Evolutionary conservation across 2,113 vertebrate species (phyloP), one percentile per base, ranked within the genome.

Genomic region (Platysteira castanea): DNA sequence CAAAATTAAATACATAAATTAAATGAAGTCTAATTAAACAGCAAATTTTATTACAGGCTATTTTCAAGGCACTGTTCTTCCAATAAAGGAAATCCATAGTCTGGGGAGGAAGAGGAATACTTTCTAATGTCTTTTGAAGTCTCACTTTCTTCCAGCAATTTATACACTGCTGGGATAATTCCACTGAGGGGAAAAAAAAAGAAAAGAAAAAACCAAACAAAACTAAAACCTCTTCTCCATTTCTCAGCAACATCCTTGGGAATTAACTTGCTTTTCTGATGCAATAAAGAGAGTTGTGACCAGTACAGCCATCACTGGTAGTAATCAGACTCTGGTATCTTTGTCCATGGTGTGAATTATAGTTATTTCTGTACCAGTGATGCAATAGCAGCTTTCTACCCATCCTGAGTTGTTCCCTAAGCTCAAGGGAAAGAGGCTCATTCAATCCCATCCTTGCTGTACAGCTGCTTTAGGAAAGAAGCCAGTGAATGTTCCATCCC

Each of bases 381-480:
- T 90, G 93, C 80, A 93, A 95, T 10, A 93, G 84, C 73, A 81
- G n/a, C 81, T 92, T 87, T 92, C 89, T 91, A 78, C 86, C 64
- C 93, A 88, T 88, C 93, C 19, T 78, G 82, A 95, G 71, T 18
- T 57, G 70, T 47, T 87, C 78, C 82, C 71, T 92, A 95, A 94
- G 13, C 96, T 93, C 87, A 73, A 90, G 84, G 85, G 91, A 95
- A 86, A 74, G 68, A 67, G 31, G 24, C 39, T 93, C 59, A 41
- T 86, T 94, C 82, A 86, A 83, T 91, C 85, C 75, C 87, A 80
- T 95, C 41, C 65, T 86, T 71, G 27, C 88, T 90, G 59, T 31
- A 67, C 90, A 94, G 95, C 95, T 96, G 92, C 88, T 93, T 93
- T 92, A 94, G 93, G 93, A 96, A 92, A 87, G 53, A 87, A 95